Conservation (phyloP, 2,113 vertebrate species). For the Lepus americanus region DNA sequence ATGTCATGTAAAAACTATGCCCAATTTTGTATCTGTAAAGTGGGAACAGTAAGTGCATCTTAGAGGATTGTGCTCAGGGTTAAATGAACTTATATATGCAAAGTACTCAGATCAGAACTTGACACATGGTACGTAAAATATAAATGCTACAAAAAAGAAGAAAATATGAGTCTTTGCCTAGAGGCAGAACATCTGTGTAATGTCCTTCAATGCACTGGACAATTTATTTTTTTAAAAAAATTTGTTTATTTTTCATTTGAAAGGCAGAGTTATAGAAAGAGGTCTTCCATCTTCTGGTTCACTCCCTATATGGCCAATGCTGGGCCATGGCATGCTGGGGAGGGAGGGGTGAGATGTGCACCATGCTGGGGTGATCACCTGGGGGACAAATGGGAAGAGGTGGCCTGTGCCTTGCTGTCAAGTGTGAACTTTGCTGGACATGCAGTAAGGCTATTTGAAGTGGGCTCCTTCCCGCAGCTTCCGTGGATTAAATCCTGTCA, state of each 20-base stretch:
- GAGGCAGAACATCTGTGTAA: neutral
- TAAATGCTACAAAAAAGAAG: neutral
- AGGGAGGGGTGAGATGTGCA: neutral
- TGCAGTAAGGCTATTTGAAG: neutral
- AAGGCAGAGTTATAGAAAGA: too few relatives aligned
- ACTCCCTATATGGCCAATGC: too few relatives aligned
- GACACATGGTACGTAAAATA: neutral
- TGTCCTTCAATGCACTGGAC: neutral
- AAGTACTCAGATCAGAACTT: neutral
- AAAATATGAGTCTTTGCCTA: neutral
- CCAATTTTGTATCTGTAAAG: neutral
- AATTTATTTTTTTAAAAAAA: neutral
- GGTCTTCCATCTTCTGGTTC: too few relatives aligned
- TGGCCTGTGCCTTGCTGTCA: neutral
- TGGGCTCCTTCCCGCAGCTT: neutral
- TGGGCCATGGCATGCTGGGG: neutral
- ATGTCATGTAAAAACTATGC: neutral
- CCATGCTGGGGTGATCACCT: neutral
- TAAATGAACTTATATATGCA: neutral
- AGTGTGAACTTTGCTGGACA: neutral
- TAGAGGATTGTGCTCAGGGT: neutral
- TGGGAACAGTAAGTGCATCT: neutral
- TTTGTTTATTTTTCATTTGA: too few relatives aligned
- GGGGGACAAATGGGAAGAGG: neutral
- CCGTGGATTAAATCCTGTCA: neutral